Conservation (phyloP, 2,888 invertebrate genomes). For the Lasiommata megera region DNA sequence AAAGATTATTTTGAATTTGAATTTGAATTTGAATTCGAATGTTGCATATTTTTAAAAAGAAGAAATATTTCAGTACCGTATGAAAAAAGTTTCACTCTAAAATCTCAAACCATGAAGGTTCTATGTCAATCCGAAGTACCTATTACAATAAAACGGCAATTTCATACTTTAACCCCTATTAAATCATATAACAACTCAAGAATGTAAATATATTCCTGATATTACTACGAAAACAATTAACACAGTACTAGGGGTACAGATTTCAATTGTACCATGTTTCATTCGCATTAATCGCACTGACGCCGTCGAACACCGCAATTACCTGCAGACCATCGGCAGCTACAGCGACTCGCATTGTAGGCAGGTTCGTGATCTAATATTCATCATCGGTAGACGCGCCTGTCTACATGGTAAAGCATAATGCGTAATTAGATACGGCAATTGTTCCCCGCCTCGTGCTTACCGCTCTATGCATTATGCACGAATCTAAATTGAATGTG, state of each 20-base stretch:
- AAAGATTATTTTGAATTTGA: no score
- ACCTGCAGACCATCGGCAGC: constrained; percentile 42
- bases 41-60: no score
- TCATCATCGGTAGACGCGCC: constrained; percentile 69
- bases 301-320: constrained; percentile 48
- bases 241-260: neutral
- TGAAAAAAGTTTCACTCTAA: no score
- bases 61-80: no score
- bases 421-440: constrained; percentile 78
- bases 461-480: constrained; percentile 70
- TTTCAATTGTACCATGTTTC: neutral
- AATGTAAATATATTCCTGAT: no score
- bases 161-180: no score
- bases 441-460: constrained; percentile 62
- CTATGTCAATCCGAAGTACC: no score
- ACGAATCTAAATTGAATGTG: constrained; percentile 76
- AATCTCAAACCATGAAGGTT: no score
- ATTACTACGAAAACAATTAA: no score
- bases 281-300: constrained; percentile 1
- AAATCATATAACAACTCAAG: no score
- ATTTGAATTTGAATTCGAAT: no score
- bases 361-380: constrained; percentile 70
- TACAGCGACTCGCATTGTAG: constrained; percentile 59
- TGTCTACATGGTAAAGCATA: constrained; percentile 73
- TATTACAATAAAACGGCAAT: no score